phyloP scores from a whole-genome alignment of 2,797 vertebrate species.

The Gephyroberyx darwinii region DNA sequence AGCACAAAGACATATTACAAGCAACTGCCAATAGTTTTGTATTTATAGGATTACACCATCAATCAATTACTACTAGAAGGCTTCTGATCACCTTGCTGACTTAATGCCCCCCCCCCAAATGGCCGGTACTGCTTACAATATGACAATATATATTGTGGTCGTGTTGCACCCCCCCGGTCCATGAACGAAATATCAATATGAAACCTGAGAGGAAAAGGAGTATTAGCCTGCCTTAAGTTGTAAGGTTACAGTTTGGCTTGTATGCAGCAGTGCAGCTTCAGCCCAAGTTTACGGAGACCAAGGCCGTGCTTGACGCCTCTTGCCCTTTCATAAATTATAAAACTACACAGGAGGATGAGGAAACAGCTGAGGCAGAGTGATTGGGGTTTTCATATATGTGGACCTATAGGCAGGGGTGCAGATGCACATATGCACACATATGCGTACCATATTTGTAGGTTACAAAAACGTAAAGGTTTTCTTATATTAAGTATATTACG shows the following conservation, averaged over 20 bases:
- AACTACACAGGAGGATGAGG: slow-evolving; percentile 14
- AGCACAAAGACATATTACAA: too few relatives aligned
- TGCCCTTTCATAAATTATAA: slow-evolving; percentile 50
- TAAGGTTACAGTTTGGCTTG: slow-evolving; percentile 24
- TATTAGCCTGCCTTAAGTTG: slow-evolving; percentile 29
- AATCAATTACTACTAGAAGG: neutral
- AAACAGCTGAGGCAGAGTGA: slow-evolving; percentile 15
- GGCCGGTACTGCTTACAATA: too few relatives aligned
- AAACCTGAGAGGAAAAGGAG: slow-evolving; percentile 7
- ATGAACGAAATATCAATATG: too few relatives aligned
- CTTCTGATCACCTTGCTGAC: neutral
- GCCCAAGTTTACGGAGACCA: slow-evolving; percentile 30
- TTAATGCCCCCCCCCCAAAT: too few relatives aligned
- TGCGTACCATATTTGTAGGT: too few relatives aligned
- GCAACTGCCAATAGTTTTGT: too few relatives aligned
- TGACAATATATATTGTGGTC: too few relatives aligned
- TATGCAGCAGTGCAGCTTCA: slow-evolving; percentile 22
- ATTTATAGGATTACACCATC: too few relatives aligned
- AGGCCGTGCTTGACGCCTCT: slow-evolving; percentile 22
- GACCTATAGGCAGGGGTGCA: slow-evolving; percentile 5
- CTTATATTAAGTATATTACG: too few relatives aligned
- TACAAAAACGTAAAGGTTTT: too few relatives aligned
- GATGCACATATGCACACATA: too few relatives aligned
- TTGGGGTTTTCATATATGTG: slow-evolving; percentile 31
- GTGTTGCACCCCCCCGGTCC: too few relatives aligned